Evolutionary conservation across 2,113 vertebrate species (phyloP).

Genomic region (Marcusenius ussheri): DNA sequence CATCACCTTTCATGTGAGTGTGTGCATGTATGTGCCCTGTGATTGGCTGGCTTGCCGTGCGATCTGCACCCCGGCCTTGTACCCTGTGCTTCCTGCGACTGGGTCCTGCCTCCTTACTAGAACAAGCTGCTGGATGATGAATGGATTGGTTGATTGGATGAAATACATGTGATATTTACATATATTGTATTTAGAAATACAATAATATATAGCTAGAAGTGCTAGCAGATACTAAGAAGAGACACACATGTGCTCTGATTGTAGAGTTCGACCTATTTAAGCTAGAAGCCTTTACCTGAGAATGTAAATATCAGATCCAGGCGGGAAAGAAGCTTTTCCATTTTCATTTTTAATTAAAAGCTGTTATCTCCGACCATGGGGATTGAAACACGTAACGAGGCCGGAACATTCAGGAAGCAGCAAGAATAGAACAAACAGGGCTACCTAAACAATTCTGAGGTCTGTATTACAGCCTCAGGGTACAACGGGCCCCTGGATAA

Average conservation of each 20-base stretch:
- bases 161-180: background rate
- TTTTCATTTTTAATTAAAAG: slow-evolving; percentile 1
- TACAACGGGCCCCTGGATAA: too few species aligned
- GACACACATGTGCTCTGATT: background rate
- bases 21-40: background rate
- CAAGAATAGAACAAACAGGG: background rate
- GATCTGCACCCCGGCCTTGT: background rate
- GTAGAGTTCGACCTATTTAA: background rate
- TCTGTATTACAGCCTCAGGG: background rate
- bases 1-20: background rate
- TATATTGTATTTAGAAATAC: background rate
- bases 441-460: background rate
- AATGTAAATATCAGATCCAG: background rate
- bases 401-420: background rate
- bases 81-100: background rate
- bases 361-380: background rate
- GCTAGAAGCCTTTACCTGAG: background rate
- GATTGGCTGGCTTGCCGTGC: background rate
- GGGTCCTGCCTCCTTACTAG: background rate
- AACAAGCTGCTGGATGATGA: background rate
- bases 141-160: background rate
- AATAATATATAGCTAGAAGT: background rate
- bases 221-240: background rate
- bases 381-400: background rate
- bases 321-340: background rate